Conservation (phyloP, 2,888 invertebrate genomes). For the Drosophila setosimentum region DNA sequence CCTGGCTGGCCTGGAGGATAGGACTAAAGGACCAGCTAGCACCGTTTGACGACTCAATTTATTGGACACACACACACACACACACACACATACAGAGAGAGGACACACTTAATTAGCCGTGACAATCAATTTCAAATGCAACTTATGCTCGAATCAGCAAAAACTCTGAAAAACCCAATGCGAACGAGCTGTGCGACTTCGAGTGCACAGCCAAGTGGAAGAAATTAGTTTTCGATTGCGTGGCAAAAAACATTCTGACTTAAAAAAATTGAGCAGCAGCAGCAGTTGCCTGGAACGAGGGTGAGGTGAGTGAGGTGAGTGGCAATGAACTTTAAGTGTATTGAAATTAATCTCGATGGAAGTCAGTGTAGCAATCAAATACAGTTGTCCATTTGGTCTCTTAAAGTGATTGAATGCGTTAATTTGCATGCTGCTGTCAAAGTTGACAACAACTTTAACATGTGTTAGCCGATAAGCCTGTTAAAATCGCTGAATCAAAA, state of each 20-base stretch:
- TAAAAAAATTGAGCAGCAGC: constrained; percentile 32
- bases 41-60: constrained; percentile 83
- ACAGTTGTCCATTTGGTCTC: neutral
- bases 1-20: constrained; percentile 16
- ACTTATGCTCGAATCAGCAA: constrained; percentile 84
- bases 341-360: constrained; percentile 40
- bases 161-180: constrained; percentile 24
- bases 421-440: constrained; percentile 1
- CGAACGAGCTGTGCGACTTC: neutral
- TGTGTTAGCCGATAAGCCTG: neutral
- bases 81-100: constrained; percentile 16
- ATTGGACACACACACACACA: constrained; percentile 69
- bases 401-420: constrained; percentile 2
- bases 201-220: constrained; percentile 63
- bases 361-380: constrained; percentile 9
- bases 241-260: constrained; percentile 37
- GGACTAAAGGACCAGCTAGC: neutral
- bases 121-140: constrained; percentile 85
- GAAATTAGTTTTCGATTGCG: constrained; percentile 74
- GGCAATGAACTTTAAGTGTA: constrained; percentile 25
- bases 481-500: neutral
- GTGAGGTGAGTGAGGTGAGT: neutral
- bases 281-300: neutral
- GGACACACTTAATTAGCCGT: constrained; percentile 85
- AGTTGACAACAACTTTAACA: neutral